Conservation (phyloP, 1,140 invertebrate species). For the Cherax quadricarinatus region DNA sequence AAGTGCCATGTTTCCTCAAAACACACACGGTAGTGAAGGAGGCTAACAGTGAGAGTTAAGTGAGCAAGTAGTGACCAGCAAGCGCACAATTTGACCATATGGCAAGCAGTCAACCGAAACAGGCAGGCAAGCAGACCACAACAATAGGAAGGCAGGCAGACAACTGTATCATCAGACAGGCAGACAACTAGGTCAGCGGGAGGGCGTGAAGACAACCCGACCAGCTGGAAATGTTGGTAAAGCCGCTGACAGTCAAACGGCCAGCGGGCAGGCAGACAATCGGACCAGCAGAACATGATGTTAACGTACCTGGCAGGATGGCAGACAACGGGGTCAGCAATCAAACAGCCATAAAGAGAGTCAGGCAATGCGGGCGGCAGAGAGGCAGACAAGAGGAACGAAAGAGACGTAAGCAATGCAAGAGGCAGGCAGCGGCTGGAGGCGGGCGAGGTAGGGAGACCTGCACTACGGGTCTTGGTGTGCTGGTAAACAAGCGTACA, state of each 20-base stretch:
- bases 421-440: neutral
- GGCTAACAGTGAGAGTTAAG: neutral
- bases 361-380: neutral
- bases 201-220: neutral
- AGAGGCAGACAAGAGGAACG: neutral
- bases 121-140: neutral
- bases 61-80: neutral
- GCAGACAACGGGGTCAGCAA: no score
- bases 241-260: neutral
- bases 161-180: neutral
- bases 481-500: conserved; percentile 4
- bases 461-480: neutral
- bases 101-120: neutral
- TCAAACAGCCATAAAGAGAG: neutral
- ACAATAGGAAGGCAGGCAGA: neutral
- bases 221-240: neutral
- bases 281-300: neutral
- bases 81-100: neutral
- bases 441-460: neutral
- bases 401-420: neutral
- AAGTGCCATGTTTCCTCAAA: neutral
- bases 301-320: neutral
- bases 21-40: neutral
- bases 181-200: neutral
- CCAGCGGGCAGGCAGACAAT: neutral